Conservation (phyloP, 2,888 invertebrate genomes). For the Tachystola acroxantha region DNA sequence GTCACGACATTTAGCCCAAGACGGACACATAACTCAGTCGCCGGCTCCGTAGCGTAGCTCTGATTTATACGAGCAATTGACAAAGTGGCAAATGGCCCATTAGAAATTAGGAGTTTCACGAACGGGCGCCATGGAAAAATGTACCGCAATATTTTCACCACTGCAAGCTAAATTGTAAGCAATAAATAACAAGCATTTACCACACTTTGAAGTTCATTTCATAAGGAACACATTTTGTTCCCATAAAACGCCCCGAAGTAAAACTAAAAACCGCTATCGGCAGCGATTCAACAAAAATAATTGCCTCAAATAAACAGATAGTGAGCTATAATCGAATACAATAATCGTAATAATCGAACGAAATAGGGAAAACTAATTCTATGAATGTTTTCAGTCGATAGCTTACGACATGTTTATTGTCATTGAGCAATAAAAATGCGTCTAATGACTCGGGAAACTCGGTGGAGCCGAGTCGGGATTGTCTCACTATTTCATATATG, state of each 20-base stretch:
- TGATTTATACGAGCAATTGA: constrained; percentile 78
- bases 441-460: constrained; percentile 72
- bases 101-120: constrained; percentile 73
- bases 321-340: constrained; percentile 48
- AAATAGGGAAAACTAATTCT: constrained; percentile 59
- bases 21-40: constrained; percentile 62
- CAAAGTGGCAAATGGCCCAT: constrained; percentile 79
- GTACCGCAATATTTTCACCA: constrained; percentile 63
- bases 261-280: neutral
- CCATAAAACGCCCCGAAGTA: neutral
- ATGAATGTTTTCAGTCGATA: constrained; percentile 73
- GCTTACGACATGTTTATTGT: constrained; percentile 75
- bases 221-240: constrained; percentile 1
- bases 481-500: constrained; percentile 76
- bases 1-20: constrained; percentile 57
- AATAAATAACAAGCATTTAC: constrained; percentile 64
- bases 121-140: constrained; percentile 58
- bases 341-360: constrained; percentile 63
- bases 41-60: constrained; percentile 55
- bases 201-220: constrained; percentile 8
- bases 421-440: constrained; percentile 72
- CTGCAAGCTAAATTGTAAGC: constrained; percentile 68
- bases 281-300: constrained; percentile 20
- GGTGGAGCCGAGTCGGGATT: constrained; percentile 52
- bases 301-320: constrained; percentile 39